Conservation (phyloP, 2,888 invertebrate species). For the Leucophenga montana region DNA sequence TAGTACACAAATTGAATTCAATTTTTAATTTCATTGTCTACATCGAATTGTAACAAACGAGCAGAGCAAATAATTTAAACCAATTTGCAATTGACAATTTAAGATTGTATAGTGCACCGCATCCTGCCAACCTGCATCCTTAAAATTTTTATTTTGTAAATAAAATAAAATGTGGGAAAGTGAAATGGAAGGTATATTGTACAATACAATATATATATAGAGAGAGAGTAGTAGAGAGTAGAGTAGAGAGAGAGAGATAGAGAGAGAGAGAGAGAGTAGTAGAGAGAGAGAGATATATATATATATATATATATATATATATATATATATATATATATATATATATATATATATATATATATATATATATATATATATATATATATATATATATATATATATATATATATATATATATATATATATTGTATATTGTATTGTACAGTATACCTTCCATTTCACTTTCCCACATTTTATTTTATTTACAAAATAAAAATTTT, state of each 20-base stretch:
- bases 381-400: no score
- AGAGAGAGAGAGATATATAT: no score
- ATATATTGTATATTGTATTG: no score
- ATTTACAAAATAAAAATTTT: conserved; percentile 19
- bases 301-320: no score
- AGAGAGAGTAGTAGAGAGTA: no score
- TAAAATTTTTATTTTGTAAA: conserved; percentile 19
- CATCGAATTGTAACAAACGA: not conserved
- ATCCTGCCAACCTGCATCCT: not conserved
- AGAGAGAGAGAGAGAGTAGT: no score
- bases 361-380: no score
- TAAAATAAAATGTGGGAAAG: conserved; percentile 3
- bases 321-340: no score
- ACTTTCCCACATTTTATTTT: conserved; percentile 2
- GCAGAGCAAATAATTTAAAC: conserved; percentile 25
- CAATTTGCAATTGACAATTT: conserved; percentile 27
- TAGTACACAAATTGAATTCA: conserved; percentile 20
- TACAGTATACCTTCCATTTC: not conserved
- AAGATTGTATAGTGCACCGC: not conserved
- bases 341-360: no score
- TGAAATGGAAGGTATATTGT: not conserved
- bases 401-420: no score
- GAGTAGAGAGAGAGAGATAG: no score
- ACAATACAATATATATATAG: not conserved
- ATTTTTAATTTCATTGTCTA: conserved; percentile 22